Percentiles rank a stretch among this genome's conserved stretches.
phyloP scores from a whole-genome alignment of 2,113 vertebrate species.

The Calypte anna region DNA sequence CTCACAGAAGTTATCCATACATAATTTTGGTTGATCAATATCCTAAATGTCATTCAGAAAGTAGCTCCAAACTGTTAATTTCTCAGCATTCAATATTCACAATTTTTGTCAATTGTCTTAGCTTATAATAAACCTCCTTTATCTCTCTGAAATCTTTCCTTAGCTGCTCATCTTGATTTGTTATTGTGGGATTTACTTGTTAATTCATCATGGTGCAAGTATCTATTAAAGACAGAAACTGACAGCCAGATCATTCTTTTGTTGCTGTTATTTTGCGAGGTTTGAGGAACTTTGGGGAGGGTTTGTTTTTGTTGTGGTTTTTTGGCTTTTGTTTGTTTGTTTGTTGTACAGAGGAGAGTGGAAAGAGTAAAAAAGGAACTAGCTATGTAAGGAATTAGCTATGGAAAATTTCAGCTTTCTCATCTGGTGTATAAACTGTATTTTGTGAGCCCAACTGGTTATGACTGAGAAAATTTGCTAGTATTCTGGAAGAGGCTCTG shows the following conservation, averaged over 20 bases:
- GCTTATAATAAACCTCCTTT: background rate
- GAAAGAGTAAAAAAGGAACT: background rate
- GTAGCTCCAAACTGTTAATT: background rate
- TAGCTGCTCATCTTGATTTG: background rate
- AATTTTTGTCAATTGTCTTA: background rate
- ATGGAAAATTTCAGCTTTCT: background rate
- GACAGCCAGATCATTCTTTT: background rate
- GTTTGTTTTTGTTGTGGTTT: background rate
- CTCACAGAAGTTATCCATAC: background rate
- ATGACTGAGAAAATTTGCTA: background rate
- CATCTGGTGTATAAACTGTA: background rate
- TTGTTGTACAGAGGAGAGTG: background rate
- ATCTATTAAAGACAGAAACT: background rate
- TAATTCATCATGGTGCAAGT: background rate
- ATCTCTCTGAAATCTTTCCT: background rate
- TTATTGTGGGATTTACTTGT: background rate
- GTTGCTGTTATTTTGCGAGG: background rate
- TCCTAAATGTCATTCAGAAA: background rate
- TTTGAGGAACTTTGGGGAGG: too few relatives aligned
- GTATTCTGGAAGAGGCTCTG: background rate
- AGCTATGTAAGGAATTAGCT: background rate
- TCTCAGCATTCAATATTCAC: background rate
- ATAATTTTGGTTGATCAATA: background rate
- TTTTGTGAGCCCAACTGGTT: background rate
- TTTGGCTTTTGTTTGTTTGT: background rate